A percentile compares a stretch with the other conserved stretches of the same genome.
phyloP scores from a whole-genome alignment of 2,113 vertebrate genomes.

The Himantopus leucocephalus region DNA sequence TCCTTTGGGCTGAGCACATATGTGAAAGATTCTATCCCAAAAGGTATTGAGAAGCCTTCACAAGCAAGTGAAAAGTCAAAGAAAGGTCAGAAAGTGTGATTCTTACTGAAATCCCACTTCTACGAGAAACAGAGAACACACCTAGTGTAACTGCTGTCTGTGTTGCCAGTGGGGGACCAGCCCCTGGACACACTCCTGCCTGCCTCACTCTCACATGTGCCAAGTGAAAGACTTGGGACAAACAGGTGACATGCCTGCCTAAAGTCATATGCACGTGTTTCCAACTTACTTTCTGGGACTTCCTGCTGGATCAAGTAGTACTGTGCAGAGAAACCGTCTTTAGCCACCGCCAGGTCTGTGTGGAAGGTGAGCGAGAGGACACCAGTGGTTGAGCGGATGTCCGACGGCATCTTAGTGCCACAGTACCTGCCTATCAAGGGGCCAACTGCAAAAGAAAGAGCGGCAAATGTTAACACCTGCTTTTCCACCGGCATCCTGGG shows the following conservation, averaged over 20 bases:
- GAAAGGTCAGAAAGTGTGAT: background rate
- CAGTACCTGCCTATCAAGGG: conserved; percentile 97
- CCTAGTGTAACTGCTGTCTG: background rate
- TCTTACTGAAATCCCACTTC: background rate
- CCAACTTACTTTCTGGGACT: conserved; percentile 89
- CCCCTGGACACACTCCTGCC: background rate
- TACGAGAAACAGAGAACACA: background rate
- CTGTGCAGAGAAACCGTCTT: conserved; percentile 94
- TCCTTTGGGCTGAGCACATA: background rate
- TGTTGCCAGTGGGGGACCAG: background rate
- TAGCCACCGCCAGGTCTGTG: conserved; percentile 96
- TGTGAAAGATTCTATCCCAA: background rate
- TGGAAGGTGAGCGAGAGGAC: conserved; percentile 94
- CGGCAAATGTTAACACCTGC: background rate
- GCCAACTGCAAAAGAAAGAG: conserved; percentile 81
- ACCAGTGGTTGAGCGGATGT: conserved; percentile 91
- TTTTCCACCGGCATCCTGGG: background rate
- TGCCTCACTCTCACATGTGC: background rate
- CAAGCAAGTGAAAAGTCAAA: background rate
- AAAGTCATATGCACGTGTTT: background rate
- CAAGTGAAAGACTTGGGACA: background rate
- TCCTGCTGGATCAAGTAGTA: conserved; percentile 94
- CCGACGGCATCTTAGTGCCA: conserved; percentile 89
- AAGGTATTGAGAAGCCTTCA: background rate
- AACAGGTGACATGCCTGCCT: background rate